Evolutionary conservation across 35 echinoderm and acorn worm genomes (phyloP).

Genomic region (Anneissia japonica): DNA sequence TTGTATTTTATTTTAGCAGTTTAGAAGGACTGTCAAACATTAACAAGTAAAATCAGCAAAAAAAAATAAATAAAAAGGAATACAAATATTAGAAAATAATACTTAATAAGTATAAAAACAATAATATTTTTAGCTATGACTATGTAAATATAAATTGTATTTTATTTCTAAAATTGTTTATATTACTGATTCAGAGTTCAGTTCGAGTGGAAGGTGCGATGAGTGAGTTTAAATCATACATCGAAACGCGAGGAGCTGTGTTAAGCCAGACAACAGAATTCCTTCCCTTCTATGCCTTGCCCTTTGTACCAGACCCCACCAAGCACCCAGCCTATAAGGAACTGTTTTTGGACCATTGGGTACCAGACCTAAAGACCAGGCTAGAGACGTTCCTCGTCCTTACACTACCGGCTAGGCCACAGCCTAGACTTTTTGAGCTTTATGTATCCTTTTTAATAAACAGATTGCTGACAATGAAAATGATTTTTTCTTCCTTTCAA

Average conservation of each 20-base stretch:
- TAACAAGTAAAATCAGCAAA: too few species aligned
- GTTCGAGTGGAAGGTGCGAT: conserved; percentile 74
- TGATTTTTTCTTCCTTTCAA: neutral
- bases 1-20: too few species aligned
- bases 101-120: too few species aligned
- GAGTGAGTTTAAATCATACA: conserved; percentile 68
- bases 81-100: too few species aligned
- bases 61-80: too few species aligned
- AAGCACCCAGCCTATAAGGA: conserved; percentile 94
- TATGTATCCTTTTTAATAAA: conserved; percentile 68
- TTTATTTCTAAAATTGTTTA: too few species aligned
- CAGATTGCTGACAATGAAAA: neutral
- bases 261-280: conserved; percentile 97
- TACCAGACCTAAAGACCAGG: conserved; percentile 71
- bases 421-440: conserved; percentile 82
- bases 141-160: too few species aligned
- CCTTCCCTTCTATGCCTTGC: conserved; percentile 94
- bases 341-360: conserved; percentile 84
- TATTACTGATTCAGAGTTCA: conserved; percentile 51
- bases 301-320: conserved; percentile 91
- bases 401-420: conserved; percentile 67
- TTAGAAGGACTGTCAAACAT: too few species aligned
- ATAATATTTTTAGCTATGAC: too few species aligned
- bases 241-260: conserved; percentile 80
- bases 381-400: conserved; percentile 90